These are phyloP conservation scores for Stenchaetothrips biformis DNA, from an alignment of 2,888 invertebrate genomes.

Conservation along the genomic window DNA sequence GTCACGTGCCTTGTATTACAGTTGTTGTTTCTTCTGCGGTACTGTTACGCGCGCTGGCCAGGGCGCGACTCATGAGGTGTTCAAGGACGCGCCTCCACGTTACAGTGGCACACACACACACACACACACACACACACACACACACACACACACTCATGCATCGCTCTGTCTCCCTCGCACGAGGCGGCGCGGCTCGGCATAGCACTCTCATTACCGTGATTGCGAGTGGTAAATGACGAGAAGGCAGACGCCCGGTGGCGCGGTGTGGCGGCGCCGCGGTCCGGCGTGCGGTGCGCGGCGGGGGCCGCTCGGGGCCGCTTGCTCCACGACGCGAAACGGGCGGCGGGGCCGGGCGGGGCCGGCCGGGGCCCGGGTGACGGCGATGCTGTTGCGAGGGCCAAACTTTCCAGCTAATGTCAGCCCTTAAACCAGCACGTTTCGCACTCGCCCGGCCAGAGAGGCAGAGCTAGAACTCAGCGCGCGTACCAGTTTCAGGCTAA, in stretches of 20 bases:
- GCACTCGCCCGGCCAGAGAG: background rate
- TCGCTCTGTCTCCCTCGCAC: too few species aligned
- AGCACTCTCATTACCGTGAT: too few species aligned
- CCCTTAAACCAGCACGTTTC: background rate
- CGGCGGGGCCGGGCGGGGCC: background rate
- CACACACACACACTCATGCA: too few species aligned
- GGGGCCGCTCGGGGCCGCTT: background rate
- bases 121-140: too few species aligned
- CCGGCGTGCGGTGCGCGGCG: too few species aligned
- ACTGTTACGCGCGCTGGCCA: background rate
- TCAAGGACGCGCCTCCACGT: background rate
- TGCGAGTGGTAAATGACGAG: too few species aligned
- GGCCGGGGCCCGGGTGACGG: background rate
- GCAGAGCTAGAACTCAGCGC: too few species aligned
- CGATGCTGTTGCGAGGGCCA: background rate
- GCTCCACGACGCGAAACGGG: too few species aligned
- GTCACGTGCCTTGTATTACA: background rate
- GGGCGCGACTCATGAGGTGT: background rate
- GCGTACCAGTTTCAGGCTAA: constrained; percentile 1
- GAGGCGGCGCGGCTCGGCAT: too few species aligned
- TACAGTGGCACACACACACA: too few species aligned
- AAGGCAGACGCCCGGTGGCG: too few species aligned
- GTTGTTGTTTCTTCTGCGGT: background rate
- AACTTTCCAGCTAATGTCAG: constrained; percentile 1
- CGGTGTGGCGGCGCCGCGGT: too few species aligned